These are phyloP conservation scores for Caenorhabditis becei DNA, from an alignment of 2,888 invertebrate species.

Conservation along the genomic window DNA sequence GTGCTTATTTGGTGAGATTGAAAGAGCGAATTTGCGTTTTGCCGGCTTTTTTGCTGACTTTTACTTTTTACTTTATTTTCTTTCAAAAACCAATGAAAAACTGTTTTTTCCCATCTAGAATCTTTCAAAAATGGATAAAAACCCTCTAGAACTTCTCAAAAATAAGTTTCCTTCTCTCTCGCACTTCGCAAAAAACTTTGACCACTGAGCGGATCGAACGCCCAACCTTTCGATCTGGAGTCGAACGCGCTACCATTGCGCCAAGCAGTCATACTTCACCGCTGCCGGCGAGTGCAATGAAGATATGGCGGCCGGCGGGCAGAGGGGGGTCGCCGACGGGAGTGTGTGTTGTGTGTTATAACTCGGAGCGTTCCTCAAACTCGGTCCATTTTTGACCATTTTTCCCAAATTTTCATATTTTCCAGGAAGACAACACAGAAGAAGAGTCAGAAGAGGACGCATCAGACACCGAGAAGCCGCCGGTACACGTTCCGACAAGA, in stretches of 20 bases:
- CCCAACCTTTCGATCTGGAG: conserved; percentile 77
- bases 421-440: conserved; percentile 60
- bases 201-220: conserved; percentile 75
- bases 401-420: not conserved
- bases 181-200: conserved; percentile 48
- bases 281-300: too few species aligned
- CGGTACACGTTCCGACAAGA: conserved; percentile 45
- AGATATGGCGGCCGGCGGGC: too few species aligned
- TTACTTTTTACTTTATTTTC: too few species aligned
- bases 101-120: too few species aligned
- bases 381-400: conserved; percentile 11
- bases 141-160: too few species aligned
- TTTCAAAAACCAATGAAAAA: too few species aligned
- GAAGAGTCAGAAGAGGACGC: conserved; percentile 47
- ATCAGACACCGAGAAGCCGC: conserved; percentile 55
- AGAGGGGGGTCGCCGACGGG: not conserved
- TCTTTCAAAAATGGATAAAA: too few species aligned
- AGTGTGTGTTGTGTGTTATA: not conserved
- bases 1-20: not conserved
- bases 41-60: too few species aligned
- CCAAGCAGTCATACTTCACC: conserved; percentile 68
- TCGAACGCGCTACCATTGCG: conserved; percentile 77
- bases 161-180: too few species aligned
- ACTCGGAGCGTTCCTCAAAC: not conserved
- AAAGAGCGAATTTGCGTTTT: too few species aligned